Conservation (phyloP, 2,113 vertebrate species). For the Oreochromis aureus region DNA sequence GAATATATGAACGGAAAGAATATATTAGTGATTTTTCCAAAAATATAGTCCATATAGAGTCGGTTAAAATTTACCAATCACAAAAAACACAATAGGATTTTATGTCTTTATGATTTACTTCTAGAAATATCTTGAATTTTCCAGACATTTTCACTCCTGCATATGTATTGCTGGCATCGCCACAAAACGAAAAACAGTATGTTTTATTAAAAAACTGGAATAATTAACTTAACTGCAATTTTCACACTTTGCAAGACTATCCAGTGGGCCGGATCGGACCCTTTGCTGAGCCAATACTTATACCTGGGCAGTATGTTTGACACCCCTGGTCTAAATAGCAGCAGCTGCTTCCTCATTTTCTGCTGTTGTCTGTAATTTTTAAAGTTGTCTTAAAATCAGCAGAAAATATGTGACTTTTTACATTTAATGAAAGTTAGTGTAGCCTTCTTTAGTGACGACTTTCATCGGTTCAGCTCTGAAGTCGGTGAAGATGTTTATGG, state of each 20-base stretch:
- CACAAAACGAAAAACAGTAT: not conserved
- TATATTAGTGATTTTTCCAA: not conserved
- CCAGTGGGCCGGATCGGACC: not conserved
- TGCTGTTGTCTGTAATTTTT: not conserved
- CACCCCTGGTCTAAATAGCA: not conserved
- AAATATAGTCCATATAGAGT: not conserved
- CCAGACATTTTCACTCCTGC: not conserved
- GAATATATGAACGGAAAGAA: not conserved
- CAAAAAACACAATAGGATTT: not conserved
- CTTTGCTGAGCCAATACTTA: not conserved
- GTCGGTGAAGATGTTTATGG: not conserved
- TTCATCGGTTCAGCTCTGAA: not conserved
- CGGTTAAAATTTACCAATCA: not conserved
- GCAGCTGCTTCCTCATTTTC: not conserved
- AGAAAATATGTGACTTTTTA: not conserved
- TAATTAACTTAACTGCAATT: not conserved
- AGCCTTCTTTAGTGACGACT: not conserved
- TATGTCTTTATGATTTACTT: not conserved
- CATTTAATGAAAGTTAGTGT: not conserved
- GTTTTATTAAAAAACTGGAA: not conserved
- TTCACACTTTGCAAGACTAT: not conserved
- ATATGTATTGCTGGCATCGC: not conserved
- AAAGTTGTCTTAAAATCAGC: not conserved
- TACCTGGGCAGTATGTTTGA: not conserved
- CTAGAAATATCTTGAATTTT: not conserved